Percentiles rank a stretch among this genome's conserved stretches.
phyloP scores from a whole-genome alignment of 2,888 invertebrate species.

The Patella pellucida region DNA sequence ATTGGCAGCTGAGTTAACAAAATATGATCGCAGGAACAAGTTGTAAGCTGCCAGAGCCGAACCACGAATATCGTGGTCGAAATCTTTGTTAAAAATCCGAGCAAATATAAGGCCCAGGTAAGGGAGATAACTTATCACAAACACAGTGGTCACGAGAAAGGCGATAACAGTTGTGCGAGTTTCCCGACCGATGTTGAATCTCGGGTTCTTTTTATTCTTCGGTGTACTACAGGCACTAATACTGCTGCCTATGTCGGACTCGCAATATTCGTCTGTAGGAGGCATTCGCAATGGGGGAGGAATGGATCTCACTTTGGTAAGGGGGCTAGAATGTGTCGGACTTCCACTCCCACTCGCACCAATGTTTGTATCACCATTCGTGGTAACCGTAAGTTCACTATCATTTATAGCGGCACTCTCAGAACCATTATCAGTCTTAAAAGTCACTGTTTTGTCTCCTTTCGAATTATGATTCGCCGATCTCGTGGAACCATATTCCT shows the following conservation, averaged over 20 bases:
- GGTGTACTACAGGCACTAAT: neutral
- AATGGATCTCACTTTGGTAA: neutral
- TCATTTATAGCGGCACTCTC: neutral
- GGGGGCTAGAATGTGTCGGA: neutral
- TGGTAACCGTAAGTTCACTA: no score
- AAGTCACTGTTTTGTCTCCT: neutral
- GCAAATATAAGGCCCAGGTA: constrained; percentile 40
- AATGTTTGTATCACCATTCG: neutral
- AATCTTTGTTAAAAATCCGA: constrained; percentile 34
- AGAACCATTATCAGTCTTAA: neutral
- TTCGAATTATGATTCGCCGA: neutral
- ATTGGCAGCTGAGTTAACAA: constrained; percentile 47
- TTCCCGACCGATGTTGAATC: constrained; percentile 1
- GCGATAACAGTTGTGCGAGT: constrained; percentile 33
- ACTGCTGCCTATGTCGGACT: neutral
- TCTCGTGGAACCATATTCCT: neutral
- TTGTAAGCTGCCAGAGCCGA: constrained; percentile 38
- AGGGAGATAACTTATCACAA: constrained; percentile 46
- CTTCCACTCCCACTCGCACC: neutral
- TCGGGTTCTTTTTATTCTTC: constrained; percentile 9
- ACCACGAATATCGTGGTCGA: constrained; percentile 31
- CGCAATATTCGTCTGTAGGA: neutral
- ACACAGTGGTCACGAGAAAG: constrained; percentile 43
- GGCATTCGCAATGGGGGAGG: neutral
- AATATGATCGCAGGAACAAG: constrained; percentile 49